Conservation (phyloP, 2,888 invertebrate genomes). For the Chironomus tentans region DNA sequence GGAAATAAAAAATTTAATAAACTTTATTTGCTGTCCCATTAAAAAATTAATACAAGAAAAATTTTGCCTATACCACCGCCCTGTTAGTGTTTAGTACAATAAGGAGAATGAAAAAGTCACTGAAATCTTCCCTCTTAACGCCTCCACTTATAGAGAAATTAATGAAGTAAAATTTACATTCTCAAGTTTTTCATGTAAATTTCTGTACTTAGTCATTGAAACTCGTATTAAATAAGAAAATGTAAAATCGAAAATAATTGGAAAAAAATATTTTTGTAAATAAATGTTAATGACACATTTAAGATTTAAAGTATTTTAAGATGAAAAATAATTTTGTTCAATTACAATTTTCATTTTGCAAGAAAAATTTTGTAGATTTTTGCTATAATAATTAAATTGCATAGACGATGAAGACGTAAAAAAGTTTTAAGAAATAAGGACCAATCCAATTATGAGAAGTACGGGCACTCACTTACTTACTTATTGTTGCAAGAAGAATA, state of each 20-base stretch:
- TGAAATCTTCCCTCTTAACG: no score
- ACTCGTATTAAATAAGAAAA: no score
- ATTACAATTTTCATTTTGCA: background rate
- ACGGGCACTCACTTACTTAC: background rate
- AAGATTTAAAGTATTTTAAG: background rate
- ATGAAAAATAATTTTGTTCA: background rate
- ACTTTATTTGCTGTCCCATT: background rate
- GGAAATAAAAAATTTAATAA: no score
- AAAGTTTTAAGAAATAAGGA: slow-evolving; percentile 1
- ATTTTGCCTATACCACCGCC: no score
- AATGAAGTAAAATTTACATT: background rate
- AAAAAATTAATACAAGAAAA: background rate
- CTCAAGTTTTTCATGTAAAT: background rate
- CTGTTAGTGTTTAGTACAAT: no score
- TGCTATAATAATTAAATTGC: background rate
- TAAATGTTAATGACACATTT: slow-evolving; percentile 10
- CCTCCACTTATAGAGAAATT: background rate
- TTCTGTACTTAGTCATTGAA: no score
- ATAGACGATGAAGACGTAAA: background rate
- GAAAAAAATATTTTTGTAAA: background rate
- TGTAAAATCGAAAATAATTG: no score
- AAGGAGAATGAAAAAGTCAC: no score
- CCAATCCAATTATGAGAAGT: slow-evolving; percentile 9
- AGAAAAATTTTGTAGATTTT: background rate
- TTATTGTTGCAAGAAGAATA: background rate